phyloP scores from a whole-genome alignment of 2,888 invertebrate genomes.

The Graphium colonna region DNA sequence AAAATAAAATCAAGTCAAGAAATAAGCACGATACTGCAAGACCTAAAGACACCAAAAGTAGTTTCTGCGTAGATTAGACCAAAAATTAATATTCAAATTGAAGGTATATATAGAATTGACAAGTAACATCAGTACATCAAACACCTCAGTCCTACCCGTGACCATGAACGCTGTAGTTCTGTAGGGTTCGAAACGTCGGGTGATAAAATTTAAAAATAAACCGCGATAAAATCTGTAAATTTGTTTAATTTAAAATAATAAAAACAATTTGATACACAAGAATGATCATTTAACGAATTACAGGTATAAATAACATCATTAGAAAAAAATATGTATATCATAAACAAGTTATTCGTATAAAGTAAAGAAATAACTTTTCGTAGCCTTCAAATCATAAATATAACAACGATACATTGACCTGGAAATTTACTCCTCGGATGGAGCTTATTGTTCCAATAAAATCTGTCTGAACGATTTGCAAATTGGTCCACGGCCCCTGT shows the following conservation, averaged over 20 bases:
- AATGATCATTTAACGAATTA: not conserved
- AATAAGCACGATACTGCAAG: no score
- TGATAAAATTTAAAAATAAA: no score
- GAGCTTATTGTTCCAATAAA: conserved; percentile 9
- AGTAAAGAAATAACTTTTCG: not conserved
- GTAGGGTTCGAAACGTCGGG: not conserved
- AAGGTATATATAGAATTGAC: not conserved
- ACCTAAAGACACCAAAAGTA: no score
- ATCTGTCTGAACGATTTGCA: conserved; percentile 19
- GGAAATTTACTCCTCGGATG: not conserved
- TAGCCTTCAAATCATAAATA: not conserved
- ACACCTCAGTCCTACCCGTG: no score
- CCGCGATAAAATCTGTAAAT: no score
- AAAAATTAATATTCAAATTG: no score
- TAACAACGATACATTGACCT: not conserved
- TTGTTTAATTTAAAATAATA: not conserved
- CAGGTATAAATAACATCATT: not conserved
- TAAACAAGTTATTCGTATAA: no score
- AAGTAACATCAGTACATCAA: no score
- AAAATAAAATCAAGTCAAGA: not conserved
- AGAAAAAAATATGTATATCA: no score
- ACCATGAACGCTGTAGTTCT: no score
- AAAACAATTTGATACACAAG: no score
- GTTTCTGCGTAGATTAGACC: no score
- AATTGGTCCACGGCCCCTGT: conserved; percentile 24